Base-by-base conservation (phyloP, 2,797 vertebrate species). In the Chloroceryle inda region DNA sequence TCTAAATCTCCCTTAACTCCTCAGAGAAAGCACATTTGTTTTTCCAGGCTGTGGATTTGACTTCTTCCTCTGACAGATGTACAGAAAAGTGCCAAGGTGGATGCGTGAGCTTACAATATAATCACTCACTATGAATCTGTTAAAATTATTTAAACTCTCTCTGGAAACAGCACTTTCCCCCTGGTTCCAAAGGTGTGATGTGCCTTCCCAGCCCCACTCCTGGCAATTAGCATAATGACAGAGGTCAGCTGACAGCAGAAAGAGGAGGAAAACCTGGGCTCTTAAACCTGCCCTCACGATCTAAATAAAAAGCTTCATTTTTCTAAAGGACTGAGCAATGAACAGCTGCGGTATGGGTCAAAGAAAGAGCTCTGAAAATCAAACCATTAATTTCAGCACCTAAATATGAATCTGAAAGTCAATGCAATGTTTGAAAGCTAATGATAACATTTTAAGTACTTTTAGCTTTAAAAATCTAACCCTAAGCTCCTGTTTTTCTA, bases 1-100 rank as follows among this genome's bases (percentile, higher is more conserved):
- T 67, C 44, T 91, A 72, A 85, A 89, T 80, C 49, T 78, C 63
- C 71, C 78, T 71, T 74, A 87, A 80, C 26, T 88, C 64, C n/a
- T 83, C 58, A 71, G 52, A 82, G 89, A 87, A 67, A 61, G 9
- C 23, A 23, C 20, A 26, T 85, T 82, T 85, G 26, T 85, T 93
- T 90, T 90, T 73, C 86, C 23, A 76, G 2, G 61, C 64, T 71
- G 14, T 37, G 6, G 72, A 78, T 75, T 85, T 85, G 6, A 87
- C 45, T 76, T 91, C 37, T 74, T 59, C 31, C 21, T 76, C 77
- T 93, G 67, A 87, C 29, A 76, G 26, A 29, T 71, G 69, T 14
- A 52, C 20, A 56, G 52, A 86, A 89, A 91, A 67, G 21, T 52
- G 35, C 19, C 49, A n/a, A 58, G 19, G 10, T 80, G 49, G 93